These are phyloP conservation scores for Gavia stellata DNA, from an alignment of 2,113 vertebrate genomes.

Conservation along the genomic window DNA sequence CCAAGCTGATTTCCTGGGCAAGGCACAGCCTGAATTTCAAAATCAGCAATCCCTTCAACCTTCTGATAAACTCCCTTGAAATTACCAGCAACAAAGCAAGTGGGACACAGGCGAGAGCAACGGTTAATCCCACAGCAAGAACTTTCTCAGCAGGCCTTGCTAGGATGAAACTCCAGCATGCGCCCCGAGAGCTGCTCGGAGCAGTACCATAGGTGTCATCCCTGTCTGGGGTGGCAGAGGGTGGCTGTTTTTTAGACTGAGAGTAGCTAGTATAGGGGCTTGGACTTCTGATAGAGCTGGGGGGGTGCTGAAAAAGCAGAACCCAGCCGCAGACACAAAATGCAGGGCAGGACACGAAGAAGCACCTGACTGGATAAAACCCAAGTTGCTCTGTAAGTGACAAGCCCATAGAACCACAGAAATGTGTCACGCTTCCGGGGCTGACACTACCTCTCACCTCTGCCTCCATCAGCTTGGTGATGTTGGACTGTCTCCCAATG, in stretches of 20 bases:
- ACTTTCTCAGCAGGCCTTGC: background rate
- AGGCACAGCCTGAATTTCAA: background rate
- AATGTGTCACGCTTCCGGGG: rapidly evolving
- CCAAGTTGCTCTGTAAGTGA: background rate
- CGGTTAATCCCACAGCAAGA: background rate
- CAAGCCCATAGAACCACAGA: background rate
- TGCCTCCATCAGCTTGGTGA: conserved; percentile 86
- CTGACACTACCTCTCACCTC: conserved; percentile 71
- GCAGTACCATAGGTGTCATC: background rate
- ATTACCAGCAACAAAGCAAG: background rate
- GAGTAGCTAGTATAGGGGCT: background rate
- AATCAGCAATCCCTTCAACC: background rate
- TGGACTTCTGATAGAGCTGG: background rate
- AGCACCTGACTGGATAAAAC: background rate
- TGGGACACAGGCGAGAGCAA: background rate
- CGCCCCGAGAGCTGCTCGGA: background rate
- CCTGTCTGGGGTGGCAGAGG: background rate
- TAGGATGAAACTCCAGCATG: background rate
- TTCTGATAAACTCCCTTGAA: background rate
- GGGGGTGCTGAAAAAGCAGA: background rate
- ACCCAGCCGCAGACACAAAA: background rate
- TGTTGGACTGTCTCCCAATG: conserved; percentile 87
- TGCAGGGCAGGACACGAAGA: background rate
- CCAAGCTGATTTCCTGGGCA: background rate
- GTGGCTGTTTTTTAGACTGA: background rate